These are phyloP conservation scores for Eupeodes corollae DNA, from an alignment of 1,140 invertebrate genomes.

Conservation along the genomic window DNA sequence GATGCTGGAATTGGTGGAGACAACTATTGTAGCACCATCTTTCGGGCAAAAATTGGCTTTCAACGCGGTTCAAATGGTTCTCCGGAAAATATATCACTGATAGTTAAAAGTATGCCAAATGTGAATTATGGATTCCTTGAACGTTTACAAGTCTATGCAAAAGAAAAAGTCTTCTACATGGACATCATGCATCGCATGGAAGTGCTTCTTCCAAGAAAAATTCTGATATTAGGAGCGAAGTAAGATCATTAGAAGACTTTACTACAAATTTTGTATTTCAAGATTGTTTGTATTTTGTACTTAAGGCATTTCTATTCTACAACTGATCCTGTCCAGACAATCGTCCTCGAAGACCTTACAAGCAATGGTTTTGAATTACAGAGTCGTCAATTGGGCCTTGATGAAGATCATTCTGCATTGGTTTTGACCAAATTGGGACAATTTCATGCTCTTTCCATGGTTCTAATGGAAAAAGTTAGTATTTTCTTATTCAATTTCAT, in stretches of 20 bases:
- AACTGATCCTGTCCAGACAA: conserved; percentile 24
- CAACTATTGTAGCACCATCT: conserved; percentile 35
- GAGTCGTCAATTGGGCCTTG: conserved; percentile 27
- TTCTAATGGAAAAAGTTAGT: conserved; percentile 13
- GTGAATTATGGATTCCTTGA: conserved; percentile 26
- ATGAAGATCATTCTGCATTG: conserved; percentile 16
- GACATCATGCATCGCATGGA: conserved; percentile 28
- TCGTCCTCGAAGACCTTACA: conserved; percentile 28
- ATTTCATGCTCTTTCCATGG: conserved; percentile 32
- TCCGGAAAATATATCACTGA: conserved; percentile 14
- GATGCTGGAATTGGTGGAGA: conserved; percentile 16
- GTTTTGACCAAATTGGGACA: conserved; percentile 26
- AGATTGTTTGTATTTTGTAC: conserved; percentile 2
- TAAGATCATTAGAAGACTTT: conserved; percentile 3
- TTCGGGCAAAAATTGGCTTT: conserved; percentile 19
- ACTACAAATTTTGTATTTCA: too few species aligned
- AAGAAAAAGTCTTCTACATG: conserved; percentile 28
- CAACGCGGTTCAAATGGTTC: conserved; percentile 7
- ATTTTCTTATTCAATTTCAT: neutral
- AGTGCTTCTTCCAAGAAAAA: conserved; percentile 9
- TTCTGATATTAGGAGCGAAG: conserved; percentile 17
- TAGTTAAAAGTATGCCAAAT: conserved; percentile 30
- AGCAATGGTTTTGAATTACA: conserved; percentile 22
- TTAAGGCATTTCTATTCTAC: conserved; percentile 39
- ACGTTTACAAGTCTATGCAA: conserved; percentile 26